Evolutionary conservation across 2,113 vertebrate species (phyloP), one percentile per base, ranked within the genome.

Genomic region (Zeus faber): DNA sequence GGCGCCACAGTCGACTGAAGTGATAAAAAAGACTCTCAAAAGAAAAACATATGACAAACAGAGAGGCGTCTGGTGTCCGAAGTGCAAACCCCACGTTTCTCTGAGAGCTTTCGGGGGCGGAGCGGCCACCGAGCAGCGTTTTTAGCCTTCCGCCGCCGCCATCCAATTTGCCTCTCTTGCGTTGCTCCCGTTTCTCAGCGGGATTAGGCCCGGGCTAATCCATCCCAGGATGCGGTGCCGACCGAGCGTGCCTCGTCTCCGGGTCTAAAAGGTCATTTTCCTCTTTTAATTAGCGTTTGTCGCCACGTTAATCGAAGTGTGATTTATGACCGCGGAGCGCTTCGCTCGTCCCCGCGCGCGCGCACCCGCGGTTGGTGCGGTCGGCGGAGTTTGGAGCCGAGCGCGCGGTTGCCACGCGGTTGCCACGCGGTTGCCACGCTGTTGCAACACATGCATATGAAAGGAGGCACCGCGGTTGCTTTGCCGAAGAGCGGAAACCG

Each of bases 251-350:
- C 58, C 69, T 65, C 43, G 65, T 82, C 73, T 76, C 51, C 43
- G 21, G 73, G 77, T 84, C 72, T 66, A 48, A 88, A 90, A 90
- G 85, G 86, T 89, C 84, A 86, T 79, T 82, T 80, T 61, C 79
- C 66, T 35, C 39, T 72, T 88, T 85, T 85, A 89, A 88, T 89
- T 90, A 89, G 73, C 60, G 72, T 74, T 77, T 44, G 72, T 74
- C 57, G 56, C 55, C 29, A 62, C 62, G 67, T 67, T 81, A 85
- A 87, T 88, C 79, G 71, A 84, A 88, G 70, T 67, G 67, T 83
- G 85, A 89, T 86, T 77, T 77, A 89, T 88, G 74, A 67, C 20
- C 60, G 68, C 26, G 66, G 64, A 57, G 55, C 49, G 67, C 51
- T 63, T 49, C 6, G 20, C 65, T 55, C 27, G 50, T 65, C 61